Evolutionary conservation across 2,888 invertebrate species (phyloP), one percentile per base, ranked within the genome.

Genomic region (Pyrrhosoma nymphula): DNA sequence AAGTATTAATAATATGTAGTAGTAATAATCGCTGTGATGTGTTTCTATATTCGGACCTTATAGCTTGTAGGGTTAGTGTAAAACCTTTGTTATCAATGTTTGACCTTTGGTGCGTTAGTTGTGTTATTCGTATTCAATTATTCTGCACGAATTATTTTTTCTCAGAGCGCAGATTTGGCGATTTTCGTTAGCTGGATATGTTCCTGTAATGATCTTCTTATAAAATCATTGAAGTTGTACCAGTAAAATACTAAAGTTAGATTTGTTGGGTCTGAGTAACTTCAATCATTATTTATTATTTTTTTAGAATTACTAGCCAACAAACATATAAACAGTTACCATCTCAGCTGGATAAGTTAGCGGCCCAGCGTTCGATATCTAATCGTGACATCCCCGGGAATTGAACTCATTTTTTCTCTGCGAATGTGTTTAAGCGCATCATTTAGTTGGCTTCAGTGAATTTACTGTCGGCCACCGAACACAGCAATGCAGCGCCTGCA

Each of bases 391-490:
- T 82, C 8, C 82, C 82, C 82, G 82, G 82, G 75, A 69, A 26
- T 69, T 69, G 82, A 35, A 82, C 82, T 82, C 82, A 35, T 82
- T 82, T 82, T 82, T 82, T 35, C 82, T 35, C 30, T 82, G 82
- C 82, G 82, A 82, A 35, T 82, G 82, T 30, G 35, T 82, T 23
- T 82, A 82, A 82, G 82, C 82, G 82, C 82, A 82, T 82, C 82
- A 93, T 39, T 93, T 93, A 63, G 23, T 93, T 93, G 93, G 93
- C 69, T 93, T 75, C 69, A n/a, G 69, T 69, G 26, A 39, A 93
- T 69, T 47, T 75, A 93, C 69, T 47, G 30, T 47, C 39, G n/a
- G 47, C 75, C 69, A 69, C 39, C 39, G 75, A 69, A n/a, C 56
- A 39, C 39, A 63, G 93, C 35, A 39, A 63, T 91, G 75, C 69